These are phyloP conservation scores for Loriculus beryllinus DNA, from an alignment of 2,797 vertebrate species.

Conservation along the genomic window DNA sequence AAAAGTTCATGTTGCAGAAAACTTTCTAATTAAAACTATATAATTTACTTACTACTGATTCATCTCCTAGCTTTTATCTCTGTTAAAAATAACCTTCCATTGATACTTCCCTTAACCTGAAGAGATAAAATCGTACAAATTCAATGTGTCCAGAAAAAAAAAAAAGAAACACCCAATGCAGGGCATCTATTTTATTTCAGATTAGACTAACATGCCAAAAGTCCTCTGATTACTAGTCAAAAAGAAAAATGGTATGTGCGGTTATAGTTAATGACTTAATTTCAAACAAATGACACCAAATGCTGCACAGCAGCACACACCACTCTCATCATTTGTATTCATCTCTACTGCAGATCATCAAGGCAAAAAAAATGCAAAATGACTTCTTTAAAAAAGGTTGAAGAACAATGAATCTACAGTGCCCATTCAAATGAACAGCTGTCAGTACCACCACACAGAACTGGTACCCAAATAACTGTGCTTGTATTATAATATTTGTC, in stretches of 20 bases:
- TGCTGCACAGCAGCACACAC: background rate
- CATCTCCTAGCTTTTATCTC: background rate
- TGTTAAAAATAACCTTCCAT: background rate
- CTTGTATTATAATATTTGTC: background rate
- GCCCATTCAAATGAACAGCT: background rate
- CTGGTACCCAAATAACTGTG: background rate
- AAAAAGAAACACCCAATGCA: background rate
- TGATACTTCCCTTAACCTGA: background rate
- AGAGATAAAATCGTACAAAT: background rate
- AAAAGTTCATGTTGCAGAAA: constrained; percentile 12
- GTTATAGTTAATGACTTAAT: background rate
- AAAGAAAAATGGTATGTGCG: background rate
- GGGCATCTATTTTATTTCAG: background rate
- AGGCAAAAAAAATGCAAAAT: background rate
- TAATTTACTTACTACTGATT: background rate
- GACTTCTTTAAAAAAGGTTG: background rate
- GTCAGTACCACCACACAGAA: background rate
- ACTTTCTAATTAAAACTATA: background rate
- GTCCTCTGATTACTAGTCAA: background rate
- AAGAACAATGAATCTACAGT: background rate
- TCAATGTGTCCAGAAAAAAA: background rate
- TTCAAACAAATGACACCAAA: constrained; percentile 22
- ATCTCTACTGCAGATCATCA: background rate
- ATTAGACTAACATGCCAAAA: background rate
- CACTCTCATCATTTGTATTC: background rate